Percentiles rank a stretch among this genome's conserved stretches.
These are phyloP conservation scores for Neria commutata DNA, from an alignment of 2,888 invertebrate genomes.

Conservation along the genomic window DNA sequence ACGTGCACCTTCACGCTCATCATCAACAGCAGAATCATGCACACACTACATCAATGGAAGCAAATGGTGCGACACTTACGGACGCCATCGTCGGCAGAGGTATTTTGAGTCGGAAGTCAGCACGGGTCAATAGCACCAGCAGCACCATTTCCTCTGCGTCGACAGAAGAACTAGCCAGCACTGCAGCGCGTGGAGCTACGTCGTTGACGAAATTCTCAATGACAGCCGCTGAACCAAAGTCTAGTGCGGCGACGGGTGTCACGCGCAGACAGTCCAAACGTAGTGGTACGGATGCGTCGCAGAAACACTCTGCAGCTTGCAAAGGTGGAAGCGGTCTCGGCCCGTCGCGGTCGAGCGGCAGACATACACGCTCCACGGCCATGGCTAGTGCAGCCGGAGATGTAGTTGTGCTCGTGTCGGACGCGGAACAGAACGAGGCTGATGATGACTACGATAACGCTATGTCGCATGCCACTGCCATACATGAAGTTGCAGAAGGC, in stretches of 20 bases:
- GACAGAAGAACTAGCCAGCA: conserved; percentile 44
- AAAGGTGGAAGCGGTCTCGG: too few species aligned
- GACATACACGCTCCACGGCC: conserved; percentile 27
- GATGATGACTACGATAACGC: too few species aligned
- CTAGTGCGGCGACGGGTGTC: not conserved
- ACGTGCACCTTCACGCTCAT: conserved; percentile 36
- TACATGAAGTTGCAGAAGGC: conserved; percentile 10
- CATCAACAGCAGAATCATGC: conserved; percentile 31
- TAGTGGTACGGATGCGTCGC: not conserved
- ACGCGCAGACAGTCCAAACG: conserved; percentile 26
- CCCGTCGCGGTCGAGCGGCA: too few species aligned
- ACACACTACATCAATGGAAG: conserved; percentile 21
- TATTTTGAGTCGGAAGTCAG: conserved; percentile 49
- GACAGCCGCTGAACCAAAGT: conserved; percentile 26
- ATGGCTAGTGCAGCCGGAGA: conserved; percentile 20
- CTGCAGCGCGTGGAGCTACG: not conserved
- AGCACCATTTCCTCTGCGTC: conserved; percentile 59
- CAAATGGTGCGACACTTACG: not conserved
- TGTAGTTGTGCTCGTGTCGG: conserved; percentile 27
- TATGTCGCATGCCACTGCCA: not conserved
- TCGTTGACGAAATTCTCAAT: not conserved
- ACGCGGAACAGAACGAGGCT: conserved; percentile 26
- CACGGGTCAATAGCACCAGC: conserved; percentile 60
- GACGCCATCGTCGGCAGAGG: conserved; percentile 26
- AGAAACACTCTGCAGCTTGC: not conserved